These are phyloP conservation scores for Lithosia quadra DNA, from an alignment of 2,888 invertebrate genomes.

Conservation along the genomic window DNA sequence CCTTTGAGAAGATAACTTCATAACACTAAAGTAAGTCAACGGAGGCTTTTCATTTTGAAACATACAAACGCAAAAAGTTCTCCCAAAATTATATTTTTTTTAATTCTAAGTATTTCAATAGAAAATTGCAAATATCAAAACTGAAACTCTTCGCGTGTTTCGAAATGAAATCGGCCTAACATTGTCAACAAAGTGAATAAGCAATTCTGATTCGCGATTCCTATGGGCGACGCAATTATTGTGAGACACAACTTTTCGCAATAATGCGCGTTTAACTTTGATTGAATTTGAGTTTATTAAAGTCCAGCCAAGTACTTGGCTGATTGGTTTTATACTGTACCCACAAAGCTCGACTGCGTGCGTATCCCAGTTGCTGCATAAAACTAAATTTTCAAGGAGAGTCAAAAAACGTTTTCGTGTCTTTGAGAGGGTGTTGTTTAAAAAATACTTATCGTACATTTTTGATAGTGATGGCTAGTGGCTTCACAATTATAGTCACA, in stretches of 20 bases:
- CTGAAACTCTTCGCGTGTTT: background rate
- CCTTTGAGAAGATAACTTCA: background rate
- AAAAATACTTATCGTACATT: too few species aligned
- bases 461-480: too few species aligned
- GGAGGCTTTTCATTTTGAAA: background rate
- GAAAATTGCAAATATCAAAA: background rate
- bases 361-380: too few species aligned
- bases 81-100: background rate
- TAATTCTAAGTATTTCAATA: background rate
- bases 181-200: constrained; percentile 5
- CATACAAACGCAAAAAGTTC: background rate
- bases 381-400: too few species aligned
- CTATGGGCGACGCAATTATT: background rate
- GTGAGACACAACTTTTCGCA: constrained; percentile 6
- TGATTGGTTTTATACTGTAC: background rate
- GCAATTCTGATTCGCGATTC: background rate
- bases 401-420: too few species aligned
- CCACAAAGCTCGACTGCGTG: background rate
- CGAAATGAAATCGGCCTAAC: background rate
- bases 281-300: constrained; percentile 3
- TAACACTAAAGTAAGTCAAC: background rate
- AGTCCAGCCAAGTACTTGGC: background rate
- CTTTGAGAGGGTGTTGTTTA: too few species aligned
- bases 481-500: too few species aligned
- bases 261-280: background rate